A percentile compares a stretch with the other conserved stretches of the same genome.
phyloP scores from a whole-genome alignment of 2,888 invertebrate species.

The Dorcus parallelipipedus region DNA sequence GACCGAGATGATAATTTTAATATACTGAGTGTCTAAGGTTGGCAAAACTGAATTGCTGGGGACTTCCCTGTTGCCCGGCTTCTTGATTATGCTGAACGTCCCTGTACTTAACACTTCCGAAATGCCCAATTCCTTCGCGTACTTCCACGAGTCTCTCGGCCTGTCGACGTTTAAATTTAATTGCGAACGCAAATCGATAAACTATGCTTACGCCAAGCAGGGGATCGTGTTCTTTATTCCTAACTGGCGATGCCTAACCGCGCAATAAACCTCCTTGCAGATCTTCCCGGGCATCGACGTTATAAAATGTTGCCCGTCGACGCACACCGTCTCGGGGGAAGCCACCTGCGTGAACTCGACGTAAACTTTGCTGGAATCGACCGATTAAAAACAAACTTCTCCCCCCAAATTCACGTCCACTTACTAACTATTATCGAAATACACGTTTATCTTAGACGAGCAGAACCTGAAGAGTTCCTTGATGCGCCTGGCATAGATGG shows the following conservation, averaged over 20 bases:
- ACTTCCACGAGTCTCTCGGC: slow-evolving; percentile 25
- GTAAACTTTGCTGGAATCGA: slow-evolving; percentile 61
- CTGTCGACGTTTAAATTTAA: slow-evolving; percentile 3
- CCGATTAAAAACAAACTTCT: slow-evolving; percentile 14
- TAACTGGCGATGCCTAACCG: slow-evolving; percentile 65
- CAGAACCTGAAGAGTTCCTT: slow-evolving; percentile 56
- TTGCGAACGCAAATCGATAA: neutral
- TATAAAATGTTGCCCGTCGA: slow-evolving; percentile 44
- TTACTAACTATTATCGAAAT: slow-evolving; percentile 40
- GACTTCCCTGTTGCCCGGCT: neutral
- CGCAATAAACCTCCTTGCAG: slow-evolving; percentile 67
- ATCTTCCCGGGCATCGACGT: slow-evolving; percentile 61
- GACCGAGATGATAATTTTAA: slow-evolving; percentile 56
- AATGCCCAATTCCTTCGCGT: slow-evolving; percentile 25
- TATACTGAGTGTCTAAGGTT: slow-evolving; percentile 56
- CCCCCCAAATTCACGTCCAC: neutral
- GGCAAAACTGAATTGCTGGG: slow-evolving; percentile 54
- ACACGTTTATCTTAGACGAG: slow-evolving; percentile 53
- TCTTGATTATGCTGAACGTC: slow-evolving; percentile 1
- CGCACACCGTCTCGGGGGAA: slow-evolving; percentile 32
- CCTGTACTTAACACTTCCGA: slow-evolving; percentile 6
- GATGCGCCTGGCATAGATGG: slow-evolving; percentile 64
- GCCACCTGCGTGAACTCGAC: slow-evolving; percentile 59
- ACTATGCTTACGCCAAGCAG: slow-evolving; percentile 54
- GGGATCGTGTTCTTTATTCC: slow-evolving; percentile 54